phyloP scores from a whole-genome alignment of 2,113 vertebrate species.

The Psophia crepitans region DNA sequence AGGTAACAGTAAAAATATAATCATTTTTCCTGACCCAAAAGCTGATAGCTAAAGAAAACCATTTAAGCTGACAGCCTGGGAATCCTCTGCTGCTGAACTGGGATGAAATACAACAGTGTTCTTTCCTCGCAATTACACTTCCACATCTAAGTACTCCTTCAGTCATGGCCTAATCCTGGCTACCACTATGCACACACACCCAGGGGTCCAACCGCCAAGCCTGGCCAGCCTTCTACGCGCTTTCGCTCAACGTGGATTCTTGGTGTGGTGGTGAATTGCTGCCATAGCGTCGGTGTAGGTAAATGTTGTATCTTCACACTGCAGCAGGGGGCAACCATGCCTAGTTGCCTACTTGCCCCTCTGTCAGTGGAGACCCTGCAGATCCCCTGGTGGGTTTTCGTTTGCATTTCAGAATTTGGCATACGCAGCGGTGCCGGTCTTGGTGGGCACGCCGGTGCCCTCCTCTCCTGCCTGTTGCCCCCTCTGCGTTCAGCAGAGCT shows the following conservation, averaged over 20 bases:
- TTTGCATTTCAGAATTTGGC: not conserved
- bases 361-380: not conserved
- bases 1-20: conserved; percentile 20
- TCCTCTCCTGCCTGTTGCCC: not conserved
- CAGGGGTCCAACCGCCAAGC: accelerated
- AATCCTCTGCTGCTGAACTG: not conserved
- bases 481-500: not conserved
- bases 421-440: accelerated
- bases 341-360: not conserved
- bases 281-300: not conserved
- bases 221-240: not conserved
- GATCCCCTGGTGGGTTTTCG: not conserved
- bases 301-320: not conserved
- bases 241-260: not conserved
- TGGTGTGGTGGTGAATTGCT: not conserved
- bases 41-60: not conserved
- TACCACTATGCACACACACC: not conserved
- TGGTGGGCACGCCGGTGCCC: not conserved
- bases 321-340: not conserved
- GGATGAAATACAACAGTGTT: not conserved
- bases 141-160: not conserved
- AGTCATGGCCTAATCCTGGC: not conserved
- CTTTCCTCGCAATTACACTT: not conserved
- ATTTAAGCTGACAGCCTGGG: not conserved
- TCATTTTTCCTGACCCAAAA: conserved; percentile 4